Base-by-base conservation (phyloP, 2,797 vertebrate genomes). In the Hoplostethus atlanticus region DNA sequence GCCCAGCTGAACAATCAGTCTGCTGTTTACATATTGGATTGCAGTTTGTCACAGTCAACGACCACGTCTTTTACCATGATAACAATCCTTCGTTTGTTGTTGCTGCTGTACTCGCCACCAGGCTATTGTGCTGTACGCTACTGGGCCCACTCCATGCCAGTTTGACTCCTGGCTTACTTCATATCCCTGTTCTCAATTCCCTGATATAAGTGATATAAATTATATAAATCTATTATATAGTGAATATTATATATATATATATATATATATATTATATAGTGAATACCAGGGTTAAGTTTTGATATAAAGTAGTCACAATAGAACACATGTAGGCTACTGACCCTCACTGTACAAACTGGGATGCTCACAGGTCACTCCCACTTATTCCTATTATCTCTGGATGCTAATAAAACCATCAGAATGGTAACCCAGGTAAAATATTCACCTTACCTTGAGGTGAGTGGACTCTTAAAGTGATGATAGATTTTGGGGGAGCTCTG, bases 11-110 rank as follows among this genome's bases (percentile, higher is more conserved):
- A 89, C 84, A 91, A 89, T 86, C 73, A 50, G 11, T 73, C 79
- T 64, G 79, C 66, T 91, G 82, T 89, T 83, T 62, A 70, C 77
- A 74, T 86, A 85, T 89, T 81, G 83, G 84, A 89, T 85, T 74
- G 79, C 80, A 67, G 73, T 87, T 87, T 85, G 77, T 87, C 73
- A 73, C 83, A 81, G 86, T 76, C 61, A 30, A 74, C 65, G 30
- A 63, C 67, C 65, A 53, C 42, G 21, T 85, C 81, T 86, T 83
- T 84, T 71, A 81, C 83, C 76, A 65, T 8, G 51, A 71, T 71
- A 83, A 91, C 86, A 85, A 77, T 64, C 64, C 58, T 11, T n/a
- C 78, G 80, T 82, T 87, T 89, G 81, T 85, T 69, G 70, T 15
- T 5, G 52, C 68, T 66, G 73, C 54, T 64, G 75, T 58, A 25